A percentile compares a stretch with the other conserved stretches of the same genome.
Evolutionary conservation across 2,797 vertebrate genomes (phyloP).

Genomic region (Coracias cyanogaster): DNA sequence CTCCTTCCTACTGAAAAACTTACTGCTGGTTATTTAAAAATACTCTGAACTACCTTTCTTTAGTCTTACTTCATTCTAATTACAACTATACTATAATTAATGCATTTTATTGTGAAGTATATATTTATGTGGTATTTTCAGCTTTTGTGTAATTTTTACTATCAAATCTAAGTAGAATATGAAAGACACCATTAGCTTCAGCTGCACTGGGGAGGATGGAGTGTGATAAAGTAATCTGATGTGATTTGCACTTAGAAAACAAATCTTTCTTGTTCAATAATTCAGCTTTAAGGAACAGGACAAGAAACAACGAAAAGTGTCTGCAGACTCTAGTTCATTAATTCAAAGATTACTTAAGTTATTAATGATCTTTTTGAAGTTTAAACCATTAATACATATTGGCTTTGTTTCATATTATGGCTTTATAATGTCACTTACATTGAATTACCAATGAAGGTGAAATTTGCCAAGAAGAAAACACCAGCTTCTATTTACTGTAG

Average conservation of each 20-base stretch:
- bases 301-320: slow-evolving; percentile 15
- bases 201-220: neutral
- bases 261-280: neutral
- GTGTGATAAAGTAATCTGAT: neutral
- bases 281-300: neutral
- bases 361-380: slow-evolving; percentile 39
- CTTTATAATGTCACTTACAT: slow-evolving; percentile 2
- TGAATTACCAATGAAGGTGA: slow-evolving; percentile 12
- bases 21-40: neutral
- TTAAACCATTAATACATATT: neutral
- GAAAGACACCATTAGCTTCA: neutral
- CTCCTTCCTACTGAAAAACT: neutral
- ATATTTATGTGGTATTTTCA: neutral
- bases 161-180: neutral
- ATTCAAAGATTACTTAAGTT: slow-evolving; percentile 37
- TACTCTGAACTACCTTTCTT: neutral
- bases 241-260: neutral
- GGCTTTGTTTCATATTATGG: slow-evolving; percentile 23
- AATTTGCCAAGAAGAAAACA: neutral
- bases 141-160: neutral
- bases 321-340: slow-evolving; percentile 21
- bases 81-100: neutral
- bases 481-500: neutral
- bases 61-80: neutral
- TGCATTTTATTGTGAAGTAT: neutral